Base-by-base conservation (phyloP, 1,140 invertebrate species). In the Brachystomella parvula region DNA sequence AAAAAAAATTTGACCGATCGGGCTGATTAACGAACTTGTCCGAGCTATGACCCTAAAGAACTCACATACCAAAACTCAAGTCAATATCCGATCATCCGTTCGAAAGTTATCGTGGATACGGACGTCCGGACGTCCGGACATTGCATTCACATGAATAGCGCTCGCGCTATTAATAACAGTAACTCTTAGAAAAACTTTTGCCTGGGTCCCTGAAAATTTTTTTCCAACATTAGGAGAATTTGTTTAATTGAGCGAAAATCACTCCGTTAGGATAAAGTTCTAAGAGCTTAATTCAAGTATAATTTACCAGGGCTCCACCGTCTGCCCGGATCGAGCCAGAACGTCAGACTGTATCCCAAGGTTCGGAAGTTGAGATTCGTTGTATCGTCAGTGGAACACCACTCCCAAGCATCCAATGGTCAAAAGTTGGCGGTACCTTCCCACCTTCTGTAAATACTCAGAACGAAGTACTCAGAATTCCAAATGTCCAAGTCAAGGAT, bases 351-450 rank as follows among this genome's bases (percentile, higher is more conserved):
- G 83, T 95, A n/a, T 79, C 85, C 0, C 88, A 92, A 77, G 92
- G 93, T 9, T 83, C 82, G 2, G 82, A 82, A n/a, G 87, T 85
- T 6, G 86, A 87, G 58, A 78, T 96, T 0, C 82, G 85, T 1
- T 97, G 94, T 75, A 78, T 83, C 28, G 83, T 84, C 1, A 79
- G 78, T 29, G 87, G 90, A 57, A 80, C 82, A 47, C 88, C 90
- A 0, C 78, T 81, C 61, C 85, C 89, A 1, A 81, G 79, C 1
- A 81, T 95, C 17, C 86, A 82, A 73, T 97, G 94, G 94, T 83
- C 80, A 1, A 92, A 89, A 80, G 83, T 87, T 65, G 78, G 81
- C n/a, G 84, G 83, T 32, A 74, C 81, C 1, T 79, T 94, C 6
- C 82, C 84, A 1, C 63, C 79, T 0, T 83, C 85, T 71, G 81